These are phyloP conservation scores for Cygnus atratus DNA, from an alignment of 2,113 vertebrate species.

Conservation along the genomic window DNA sequence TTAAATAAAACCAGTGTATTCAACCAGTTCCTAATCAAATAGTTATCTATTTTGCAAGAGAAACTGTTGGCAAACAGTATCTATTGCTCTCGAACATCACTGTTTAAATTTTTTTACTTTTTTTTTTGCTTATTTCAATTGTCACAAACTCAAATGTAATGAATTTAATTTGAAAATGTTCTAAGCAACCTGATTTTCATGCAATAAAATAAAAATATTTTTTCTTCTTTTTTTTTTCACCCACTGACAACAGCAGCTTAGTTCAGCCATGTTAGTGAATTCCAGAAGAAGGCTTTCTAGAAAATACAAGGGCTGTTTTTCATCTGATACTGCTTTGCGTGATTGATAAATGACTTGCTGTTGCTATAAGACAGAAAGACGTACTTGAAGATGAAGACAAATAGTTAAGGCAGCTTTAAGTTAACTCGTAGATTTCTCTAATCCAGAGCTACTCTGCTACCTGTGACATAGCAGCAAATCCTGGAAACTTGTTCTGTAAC, in stretches of 20 bases:
- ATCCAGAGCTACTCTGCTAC: not conserved
- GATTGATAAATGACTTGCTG: not conserved
- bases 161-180: not conserved
- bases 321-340: not conserved
- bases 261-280: not conserved
- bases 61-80: not conserved
- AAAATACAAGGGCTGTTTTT: not conserved
- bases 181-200: not conserved
- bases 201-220: not conserved
- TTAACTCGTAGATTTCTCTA: not conserved
- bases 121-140: not conserved
- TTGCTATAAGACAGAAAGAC: not conserved
- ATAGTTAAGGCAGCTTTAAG: not conserved
- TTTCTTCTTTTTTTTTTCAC: not conserved
- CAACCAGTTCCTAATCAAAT: not conserved
- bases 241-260: not conserved
- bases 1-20: not conserved
- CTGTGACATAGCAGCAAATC: not conserved
- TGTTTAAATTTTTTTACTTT: not conserved
- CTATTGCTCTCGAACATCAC: not conserved
- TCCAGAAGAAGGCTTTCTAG: not conserved
- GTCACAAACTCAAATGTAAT: not conserved
- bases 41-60: not conserved
- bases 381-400: not conserved
- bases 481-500: not conserved